Evolutionary conservation across 2,797 vertebrate genomes (phyloP), one percentile per base, ranked within the genome.

Genomic region (Microctenopoma steveboyesi): DNA sequence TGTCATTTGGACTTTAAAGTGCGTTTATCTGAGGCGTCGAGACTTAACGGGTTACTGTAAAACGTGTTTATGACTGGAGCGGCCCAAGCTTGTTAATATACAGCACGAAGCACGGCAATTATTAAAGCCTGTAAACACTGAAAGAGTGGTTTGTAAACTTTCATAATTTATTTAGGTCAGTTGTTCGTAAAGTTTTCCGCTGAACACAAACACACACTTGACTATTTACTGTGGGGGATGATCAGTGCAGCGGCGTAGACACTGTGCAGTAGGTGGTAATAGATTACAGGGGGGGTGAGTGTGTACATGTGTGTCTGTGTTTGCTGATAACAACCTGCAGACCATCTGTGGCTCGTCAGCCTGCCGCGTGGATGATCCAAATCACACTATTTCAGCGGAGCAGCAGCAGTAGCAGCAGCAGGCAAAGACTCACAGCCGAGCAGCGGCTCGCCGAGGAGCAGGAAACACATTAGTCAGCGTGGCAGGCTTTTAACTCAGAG

Each of bases 251-350:
- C n/a, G 49, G 27, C 5, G 69, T 43, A 61, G 64, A 73, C 54
- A 62, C 18, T 43, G 57, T 25, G 58, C 57, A 16, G 50, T 53
- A 43, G 71, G 62, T 57, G 66, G 53, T 76, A 64, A 80, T 58
- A 63, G 49, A 71, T 71, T 39, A 53, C 43, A 51, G 22, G 25
- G 45, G 62, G 47, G 69, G 54, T n/a, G 27, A 28, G 67, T 47
- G 43, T 65, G 55, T 12, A 65, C 8, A 3, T 11, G 52, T 59
- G 73, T n/a, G 76, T 64, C 64, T 85, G 75, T 74, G 79, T 88
- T 48, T 42, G 74, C 79, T 69, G 84, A 86, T 84, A 81, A 86
- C 74, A 77, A 80, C 64, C 78, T 69, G 61, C 53, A 39, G 48
- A 65, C 82, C 82, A 69, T 78, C 78, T 71, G 78, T 66, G 51